Evolutionary conservation across 2,113 vertebrate genomes (phyloP), one percentile per base, ranked within the genome.

Genomic region (Plestiodon gilberti): DNA sequence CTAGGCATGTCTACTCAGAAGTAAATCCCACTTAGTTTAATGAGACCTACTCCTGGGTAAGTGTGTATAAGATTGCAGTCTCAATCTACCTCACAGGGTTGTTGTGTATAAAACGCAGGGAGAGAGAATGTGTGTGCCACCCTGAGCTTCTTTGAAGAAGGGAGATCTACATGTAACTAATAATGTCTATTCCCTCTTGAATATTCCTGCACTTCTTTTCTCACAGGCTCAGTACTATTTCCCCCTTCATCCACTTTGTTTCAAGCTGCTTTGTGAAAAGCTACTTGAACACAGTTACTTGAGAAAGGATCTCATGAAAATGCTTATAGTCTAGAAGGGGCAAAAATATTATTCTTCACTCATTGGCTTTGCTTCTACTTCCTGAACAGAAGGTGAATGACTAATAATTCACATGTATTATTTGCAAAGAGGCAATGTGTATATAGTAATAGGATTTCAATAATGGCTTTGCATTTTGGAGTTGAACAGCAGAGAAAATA

Each of bases 401-500:
- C 4, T 78, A 28, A 15, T 55, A 38, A 23, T 52, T 28, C 20
- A 10, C 35, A 48, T 67, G 62, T 30, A 35, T 52, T 67, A 65
- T 2, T 33, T 74, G 85, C n/a, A 57, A 90, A 78, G 40, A 22
- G 9, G 22, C 28, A 35, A 23, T 78, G 75, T 87, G 86, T 61
- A 84, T 90, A 84, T 90, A 76, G 33, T 85, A 91, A 89, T 0
- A 78, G 0, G 2, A 1, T 22, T 86, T 2, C 84, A 52, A 65
- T 70, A n/a, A 33, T 55, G 28, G 17, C 73, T 85, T 52, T 88
- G 43, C 52, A 2, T 78, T 71, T 40, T 84, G 6, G 7, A 89
- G 55, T 74, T n/a, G 69, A 0, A 4, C 2, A 87, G 0, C 1
- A 71, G 88, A 3, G 35, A 1, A 88, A 89, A 89, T 15, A n/a